Base-by-base conservation (phyloP, 2,113 vertebrate genomes). In the Todiramphus saurophagus region DNA sequence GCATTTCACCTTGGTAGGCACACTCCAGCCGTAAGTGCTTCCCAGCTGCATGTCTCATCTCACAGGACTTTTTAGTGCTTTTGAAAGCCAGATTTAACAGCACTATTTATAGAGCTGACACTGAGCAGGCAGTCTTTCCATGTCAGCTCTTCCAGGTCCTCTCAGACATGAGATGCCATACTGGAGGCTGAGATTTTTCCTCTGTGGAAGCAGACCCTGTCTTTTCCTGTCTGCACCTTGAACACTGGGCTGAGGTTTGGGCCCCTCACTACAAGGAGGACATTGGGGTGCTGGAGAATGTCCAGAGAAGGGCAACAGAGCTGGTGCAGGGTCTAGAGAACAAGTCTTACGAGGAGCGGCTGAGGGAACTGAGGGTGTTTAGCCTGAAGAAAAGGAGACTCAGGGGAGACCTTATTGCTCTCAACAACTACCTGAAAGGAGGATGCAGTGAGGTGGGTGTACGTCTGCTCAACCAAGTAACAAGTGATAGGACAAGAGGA, bases 51-150 rank as follows among this genome's bases (percentile, higher is more conserved):
- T 39, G 20, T 89, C 43, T 88, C 1, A 0, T 59, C 88, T 90
- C 87, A 44, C 33, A 51, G 85, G 64, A 80, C 68, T 77, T 87
- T 17, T 16, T 67, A 74, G 46, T 30, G 67, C 83, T 88, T 94
- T 77, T 83, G 53, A 43, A 94, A 96, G 63, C 59, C 85, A 55
- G 64, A 80, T 92, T 94, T 80, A 93, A 77, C 37, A 79, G 50
- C 50, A 33, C 39, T 76, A 14, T 73, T 89, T 79, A 80, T 62
- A 89, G 87, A 81, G 53, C 37, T 70, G 69, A 66, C 64, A 67
- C 27, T 10, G 25, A 81, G 33, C 66, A 63, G 31, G n/a, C 83
- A 84, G 37, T 9, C 56, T 82, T 72, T 68, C 66, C 3, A 6
- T 19, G 56, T 68, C 86, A 89, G 63, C 31, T 70, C 51, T 51